Evolutionary conservation across 2,797 vertebrate species (phyloP).

Genomic region (Chelon labrosus): DNA sequence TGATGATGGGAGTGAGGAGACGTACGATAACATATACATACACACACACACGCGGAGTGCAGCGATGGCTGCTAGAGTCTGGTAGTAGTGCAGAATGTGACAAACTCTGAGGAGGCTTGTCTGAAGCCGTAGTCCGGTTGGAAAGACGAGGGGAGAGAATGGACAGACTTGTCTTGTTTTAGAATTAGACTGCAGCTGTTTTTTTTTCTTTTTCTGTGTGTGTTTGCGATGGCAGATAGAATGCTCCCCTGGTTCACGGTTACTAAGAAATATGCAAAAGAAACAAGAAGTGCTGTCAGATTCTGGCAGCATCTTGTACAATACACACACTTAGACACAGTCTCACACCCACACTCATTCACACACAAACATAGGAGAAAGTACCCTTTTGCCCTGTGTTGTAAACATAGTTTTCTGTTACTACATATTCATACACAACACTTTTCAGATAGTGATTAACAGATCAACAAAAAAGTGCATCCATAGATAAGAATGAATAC

Average conservation of each 20-base stretch:
- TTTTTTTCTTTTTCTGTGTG: conserved; percentile 15
- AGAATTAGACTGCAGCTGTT: conserved; percentile 43
- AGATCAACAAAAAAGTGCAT: conserved; percentile 1
- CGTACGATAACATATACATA: conserved; percentile 35
- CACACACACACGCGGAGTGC: conserved; percentile 20
- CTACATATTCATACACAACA: not conserved
- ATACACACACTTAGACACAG: conserved; percentile 11
- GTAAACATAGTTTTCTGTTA: conserved; percentile 2
- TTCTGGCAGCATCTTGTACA: conserved; percentile 39
- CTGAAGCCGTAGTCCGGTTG: conserved; percentile 66
- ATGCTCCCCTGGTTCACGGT: conserved; percentile 16
- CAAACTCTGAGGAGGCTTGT: conserved; percentile 64
- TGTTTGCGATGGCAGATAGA: conserved; percentile 37
- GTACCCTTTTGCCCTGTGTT: not conserved
- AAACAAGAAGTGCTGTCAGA: conserved; percentile 65
- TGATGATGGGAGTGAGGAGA: conserved; percentile 44
- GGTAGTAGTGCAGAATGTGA: conserved; percentile 56
- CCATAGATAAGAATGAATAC: not conserved
- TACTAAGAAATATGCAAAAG: conserved; percentile 62
- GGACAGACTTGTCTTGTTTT: conserved; percentile 65
- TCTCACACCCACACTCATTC: conserved; percentile 6
- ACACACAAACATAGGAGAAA: conserved; percentile 18
- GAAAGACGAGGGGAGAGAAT: conserved; percentile 27
- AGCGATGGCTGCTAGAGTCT: conserved; percentile 35
- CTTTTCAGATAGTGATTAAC: conserved; percentile 39